Evolutionary conservation across 2,888 invertebrate species (phyloP).

Genomic region (Spodoptera littoralis): DNA sequence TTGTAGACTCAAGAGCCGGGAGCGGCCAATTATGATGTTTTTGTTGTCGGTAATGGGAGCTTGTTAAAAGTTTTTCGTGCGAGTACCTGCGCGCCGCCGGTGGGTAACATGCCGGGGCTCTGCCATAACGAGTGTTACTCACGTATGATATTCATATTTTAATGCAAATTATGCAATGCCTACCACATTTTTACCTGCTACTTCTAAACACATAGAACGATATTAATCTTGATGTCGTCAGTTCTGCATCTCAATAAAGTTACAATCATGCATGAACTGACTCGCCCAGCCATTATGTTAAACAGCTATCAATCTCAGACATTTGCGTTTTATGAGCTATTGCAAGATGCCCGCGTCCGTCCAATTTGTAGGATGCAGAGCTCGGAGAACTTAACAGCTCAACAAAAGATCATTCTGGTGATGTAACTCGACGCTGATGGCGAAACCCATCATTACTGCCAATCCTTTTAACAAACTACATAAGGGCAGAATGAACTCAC

Average conservation of each 20-base stretch:
- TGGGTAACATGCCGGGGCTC: too few relatives aligned
- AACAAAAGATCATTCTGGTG: constrained; percentile 55
- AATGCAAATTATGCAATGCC: constrained; percentile 32
- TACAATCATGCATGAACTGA: constrained; percentile 3
- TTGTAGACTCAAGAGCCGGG: constrained; percentile 41
- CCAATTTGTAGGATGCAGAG: constrained; percentile 24
- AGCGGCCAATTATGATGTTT: constrained; percentile 68
- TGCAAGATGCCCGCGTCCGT: constrained; percentile 32
- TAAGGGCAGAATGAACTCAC: constrained; percentile 53
- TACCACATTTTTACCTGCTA: constrained; percentile 17
- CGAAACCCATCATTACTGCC: constrained; percentile 74
- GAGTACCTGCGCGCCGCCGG: constrained; percentile 31
- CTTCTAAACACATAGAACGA: constrained; percentile 14
- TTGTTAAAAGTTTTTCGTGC: constrained; percentile 58
- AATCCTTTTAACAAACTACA: constrained; percentile 65
- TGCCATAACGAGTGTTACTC: constrained; percentile 11
- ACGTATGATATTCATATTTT: constrained; percentile 50
- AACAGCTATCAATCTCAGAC: constrained; percentile 20
- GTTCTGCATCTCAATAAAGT: background rate
- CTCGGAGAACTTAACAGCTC: constrained; percentile 27
- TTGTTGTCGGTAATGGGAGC: constrained; percentile 57
- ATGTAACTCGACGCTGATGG: constrained; percentile 54
- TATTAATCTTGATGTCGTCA: constrained; percentile 1
- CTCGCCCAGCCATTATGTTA: constrained; percentile 9
- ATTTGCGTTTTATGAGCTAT: constrained; percentile 35